These are phyloP conservation scores for Synanthedon formicaeformis DNA, from an alignment of 2,888 invertebrate genomes.

Conservation along the genomic window DNA sequence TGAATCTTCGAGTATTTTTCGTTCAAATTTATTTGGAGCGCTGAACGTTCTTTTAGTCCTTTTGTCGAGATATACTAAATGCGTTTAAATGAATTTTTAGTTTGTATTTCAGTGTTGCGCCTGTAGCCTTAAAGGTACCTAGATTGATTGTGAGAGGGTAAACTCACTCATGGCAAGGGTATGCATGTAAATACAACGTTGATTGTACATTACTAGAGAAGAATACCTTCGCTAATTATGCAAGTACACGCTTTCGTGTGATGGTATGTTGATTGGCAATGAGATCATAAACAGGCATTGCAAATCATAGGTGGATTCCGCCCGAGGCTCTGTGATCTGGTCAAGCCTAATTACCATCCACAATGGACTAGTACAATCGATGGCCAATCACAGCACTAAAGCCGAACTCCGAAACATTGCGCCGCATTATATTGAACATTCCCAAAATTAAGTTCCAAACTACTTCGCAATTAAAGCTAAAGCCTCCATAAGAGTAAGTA, in stretches of 20 bases:
- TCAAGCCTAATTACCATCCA: constrained; percentile 11
- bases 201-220: too few relatives aligned
- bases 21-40: too few relatives aligned
- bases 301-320: constrained; percentile 13
- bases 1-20: too few relatives aligned
- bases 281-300: constrained; percentile 14
- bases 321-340: constrained; percentile 11
- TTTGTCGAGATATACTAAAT: too few relatives aligned
- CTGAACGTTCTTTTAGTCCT: too few relatives aligned
- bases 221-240: not conserved
- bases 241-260: not conserved
- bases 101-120: too few relatives aligned
- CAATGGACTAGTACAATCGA: constrained; percentile 10
- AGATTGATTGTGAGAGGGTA: too few relatives aligned
- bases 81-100: too few relatives aligned
- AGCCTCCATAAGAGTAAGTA: not conserved
- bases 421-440: not conserved
- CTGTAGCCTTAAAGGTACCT: too few relatives aligned
- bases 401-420: not conserved
- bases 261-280: constrained; percentile 15
- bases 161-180: too few relatives aligned
- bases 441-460: not conserved
- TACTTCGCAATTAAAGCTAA: not conserved
- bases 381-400: not conserved
- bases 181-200: too few relatives aligned